Percentiles rank a stretch among this genome's conserved stretches.
These are phyloP conservation scores for Caenorhabditis becei DNA, from an alignment of 2,888 invertebrate species.

Conservation along the genomic window DNA sequence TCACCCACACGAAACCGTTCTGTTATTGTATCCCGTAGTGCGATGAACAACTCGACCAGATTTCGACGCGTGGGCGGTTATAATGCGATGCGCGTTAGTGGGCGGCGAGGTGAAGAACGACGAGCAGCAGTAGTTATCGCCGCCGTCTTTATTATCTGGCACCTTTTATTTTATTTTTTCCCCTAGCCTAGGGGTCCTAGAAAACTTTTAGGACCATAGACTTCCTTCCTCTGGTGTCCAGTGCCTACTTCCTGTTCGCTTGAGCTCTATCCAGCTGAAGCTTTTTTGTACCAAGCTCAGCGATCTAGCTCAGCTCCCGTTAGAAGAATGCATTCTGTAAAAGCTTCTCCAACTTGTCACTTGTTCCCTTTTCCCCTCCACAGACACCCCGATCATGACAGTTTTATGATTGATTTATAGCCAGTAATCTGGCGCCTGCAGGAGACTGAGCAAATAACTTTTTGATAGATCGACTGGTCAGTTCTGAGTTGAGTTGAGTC, in stretches of 20 bases:
- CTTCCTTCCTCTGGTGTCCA: too few species aligned
- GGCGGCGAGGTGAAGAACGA: constrained; percentile 15
- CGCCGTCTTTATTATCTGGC: constrained; percentile 24
- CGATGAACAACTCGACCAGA: constrained; percentile 11
- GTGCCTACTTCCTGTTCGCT: too few species aligned
- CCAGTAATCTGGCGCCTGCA: constrained; percentile 21
- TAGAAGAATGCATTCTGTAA: too few species aligned
- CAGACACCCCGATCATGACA: constrained; percentile 1
- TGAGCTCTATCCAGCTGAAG: too few species aligned
- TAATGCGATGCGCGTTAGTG: constrained; percentile 40
- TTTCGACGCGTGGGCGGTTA: constrained; percentile 40
- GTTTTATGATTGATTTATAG: constrained; percentile 45
- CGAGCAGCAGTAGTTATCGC: constrained; percentile 12
- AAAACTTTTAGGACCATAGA: too few species aligned
- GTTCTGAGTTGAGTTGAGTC: too few species aligned
- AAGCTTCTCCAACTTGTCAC: too few species aligned
- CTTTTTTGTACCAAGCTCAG: too few species aligned
- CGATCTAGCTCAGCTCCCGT: background rate
- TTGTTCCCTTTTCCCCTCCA: background rate
- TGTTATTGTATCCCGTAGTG: background rate
- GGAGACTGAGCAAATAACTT: too few species aligned
- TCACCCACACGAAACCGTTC: constrained; percentile 7
- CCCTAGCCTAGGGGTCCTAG: too few species aligned
- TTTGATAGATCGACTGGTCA: constrained; percentile 36
- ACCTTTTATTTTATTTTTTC: background rate